Evolutionary conservation across 2,113 vertebrate genomes (phyloP).

Genomic region (Zosterops pallidus): DNA sequence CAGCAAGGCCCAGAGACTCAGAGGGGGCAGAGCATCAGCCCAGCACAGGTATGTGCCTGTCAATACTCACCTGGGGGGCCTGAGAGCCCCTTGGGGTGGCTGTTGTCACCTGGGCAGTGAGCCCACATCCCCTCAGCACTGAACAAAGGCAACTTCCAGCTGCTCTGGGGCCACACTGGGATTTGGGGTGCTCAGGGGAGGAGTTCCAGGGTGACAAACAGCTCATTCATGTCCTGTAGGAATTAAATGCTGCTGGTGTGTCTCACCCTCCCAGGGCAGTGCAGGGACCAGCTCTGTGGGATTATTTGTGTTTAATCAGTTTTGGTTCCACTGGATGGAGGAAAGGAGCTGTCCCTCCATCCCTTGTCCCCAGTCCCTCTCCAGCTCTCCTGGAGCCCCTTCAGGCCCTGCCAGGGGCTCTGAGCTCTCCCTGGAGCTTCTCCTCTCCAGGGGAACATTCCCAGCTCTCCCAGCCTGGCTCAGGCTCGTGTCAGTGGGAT

Average conservation of each 20-base stretch:
- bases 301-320: background rate
- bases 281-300: accelerated
- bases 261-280: background rate
- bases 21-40: slow-evolving; percentile 63
- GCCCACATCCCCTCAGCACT: background rate
- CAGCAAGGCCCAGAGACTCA: slow-evolving; percentile 69
- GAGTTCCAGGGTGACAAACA: background rate
- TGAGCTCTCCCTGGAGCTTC: background rate
- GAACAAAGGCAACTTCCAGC: accelerated
- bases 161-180: accelerated
- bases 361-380: background rate
- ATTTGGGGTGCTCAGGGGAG: background rate
- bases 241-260: background rate
- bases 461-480: background rate
- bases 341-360: background rate
- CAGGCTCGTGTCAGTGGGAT: background rate
- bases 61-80: accelerated
- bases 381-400: background rate
- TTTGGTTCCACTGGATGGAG: background rate
- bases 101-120: background rate
- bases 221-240: background rate
- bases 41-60: slow-evolving; percentile 74
- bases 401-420: background rate
- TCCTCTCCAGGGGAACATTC: background rate
- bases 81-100: background rate